Conservation (phyloP, 2,888 invertebrate genomes). For the Plusia festucae region DNA sequence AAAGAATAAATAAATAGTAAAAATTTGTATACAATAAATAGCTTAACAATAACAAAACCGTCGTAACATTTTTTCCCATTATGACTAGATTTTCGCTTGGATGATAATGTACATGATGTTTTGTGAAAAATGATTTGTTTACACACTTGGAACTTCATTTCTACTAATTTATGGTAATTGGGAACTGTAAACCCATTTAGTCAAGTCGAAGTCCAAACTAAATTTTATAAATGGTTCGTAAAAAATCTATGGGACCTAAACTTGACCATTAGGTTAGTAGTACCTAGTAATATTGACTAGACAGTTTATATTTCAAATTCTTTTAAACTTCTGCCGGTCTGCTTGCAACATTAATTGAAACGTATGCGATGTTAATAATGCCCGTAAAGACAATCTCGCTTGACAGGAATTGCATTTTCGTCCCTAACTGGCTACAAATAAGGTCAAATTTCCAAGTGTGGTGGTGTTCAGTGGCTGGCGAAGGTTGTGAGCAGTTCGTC, state of each 20-base stretch:
- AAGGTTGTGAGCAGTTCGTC: constrained; percentile 92
- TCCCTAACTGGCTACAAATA: not conserved
- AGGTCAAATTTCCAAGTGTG: constrained; percentile 5
- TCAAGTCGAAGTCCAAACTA: constrained; percentile 51
- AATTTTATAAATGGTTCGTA: constrained; percentile 41
- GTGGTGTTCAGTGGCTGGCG: constrained; percentile 67
- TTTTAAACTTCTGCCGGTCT: not conserved
- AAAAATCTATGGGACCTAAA: constrained; percentile 54
- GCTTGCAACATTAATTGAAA: no score
- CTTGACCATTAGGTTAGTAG: constrained; percentile 22
- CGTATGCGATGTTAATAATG: no score
- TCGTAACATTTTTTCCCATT: constrained; percentile 66
- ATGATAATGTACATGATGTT: constrained; percentile 55
- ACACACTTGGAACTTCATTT: constrained; percentile 49
- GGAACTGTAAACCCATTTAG: constrained; percentile 5
- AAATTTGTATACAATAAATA: constrained; percentile 85
- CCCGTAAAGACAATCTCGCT: not conserved
- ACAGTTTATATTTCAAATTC: not conserved
- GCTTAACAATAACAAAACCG: constrained; percentile 78
- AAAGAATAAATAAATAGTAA: constrained; percentile 75
- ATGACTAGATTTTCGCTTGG: constrained; percentile 82
- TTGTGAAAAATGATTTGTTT: constrained; percentile 40
- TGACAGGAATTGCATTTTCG: not conserved
- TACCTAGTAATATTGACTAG: constrained; percentile 22
- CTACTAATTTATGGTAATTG: not conserved